Percentiles rank a stretch among this genome's conserved stretches.
phyloP scores from a whole-genome alignment of 2,113 vertebrate species.

The human region GRCh38 chr4:188373501-188374000 shows the following conservation, averaged over 20 bases:
- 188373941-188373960: background rate
- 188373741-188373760: background rate
- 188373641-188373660: background rate
- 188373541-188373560: fast-evolving
- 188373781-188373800: background rate
- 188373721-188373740: background rate
- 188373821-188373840: background rate
- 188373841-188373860: background rate
- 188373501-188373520: fast-evolving
- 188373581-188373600: fast-evolving
- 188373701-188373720: background rate
- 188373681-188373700: too few species aligned
- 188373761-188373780: background rate
- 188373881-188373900: background rate
- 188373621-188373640: background rate
- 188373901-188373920: background rate
- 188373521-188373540: background rate
- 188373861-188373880: background rate
- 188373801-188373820: background rate
- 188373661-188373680: background rate
- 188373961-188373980: background rate
- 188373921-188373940: background rate
- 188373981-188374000: background rate
- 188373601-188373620: background rate
- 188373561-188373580: background rate